Base-by-base conservation (phyloP, 37 sponge, comb jelly and placozoan species). In the Corticium candelabrum region DNA sequence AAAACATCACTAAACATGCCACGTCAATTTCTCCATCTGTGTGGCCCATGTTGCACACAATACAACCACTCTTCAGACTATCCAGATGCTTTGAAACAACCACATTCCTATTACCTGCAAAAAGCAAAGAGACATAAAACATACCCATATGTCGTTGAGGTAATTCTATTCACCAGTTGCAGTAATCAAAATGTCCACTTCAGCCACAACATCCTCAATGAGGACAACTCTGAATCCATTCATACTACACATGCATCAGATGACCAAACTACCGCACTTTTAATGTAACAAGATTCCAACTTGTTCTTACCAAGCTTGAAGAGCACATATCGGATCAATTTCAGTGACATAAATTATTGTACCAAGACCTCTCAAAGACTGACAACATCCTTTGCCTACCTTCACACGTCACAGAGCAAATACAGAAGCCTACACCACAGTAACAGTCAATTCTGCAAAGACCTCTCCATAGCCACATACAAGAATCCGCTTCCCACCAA, bases 391-490 rank as follows among this genome's bases (percentile, higher is more conserved):
- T 39, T 94, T 94, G 56, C 95, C 95, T 41, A 94, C 92, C 91
- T 91, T 50, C 67, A 57, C 40, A 7, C 39, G 40, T 1, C 67
- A 29, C 37, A 1, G 50, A 40, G 3, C 31, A 68, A 1, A 41
- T 2, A 37, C 29, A 39, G 38, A 1, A 41, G 21, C 15, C 0
- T 35, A 2, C 11, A 40, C 29, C 29, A 80, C 0, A 33, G 27
- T 15, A 31, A 1, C 68, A 76, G 67, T 35, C 29, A 40, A 21
- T 76, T 5, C 7, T 5, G 5, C 5, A 40, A 83, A 77, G 36
- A 91, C 95, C 83, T 94, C 95, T 31, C 95, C 95, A 79, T 94
- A 94, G 32, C 95, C 95, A 74, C 86, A 84, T 41, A 94, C 84
- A 74, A 75, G 77, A 2, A 86, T 85, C 0, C 74, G 73, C 72